Evolutionary conservation across 2,797 vertebrate genomes (phyloP).

Genomic region (Picus viridis): DNA sequence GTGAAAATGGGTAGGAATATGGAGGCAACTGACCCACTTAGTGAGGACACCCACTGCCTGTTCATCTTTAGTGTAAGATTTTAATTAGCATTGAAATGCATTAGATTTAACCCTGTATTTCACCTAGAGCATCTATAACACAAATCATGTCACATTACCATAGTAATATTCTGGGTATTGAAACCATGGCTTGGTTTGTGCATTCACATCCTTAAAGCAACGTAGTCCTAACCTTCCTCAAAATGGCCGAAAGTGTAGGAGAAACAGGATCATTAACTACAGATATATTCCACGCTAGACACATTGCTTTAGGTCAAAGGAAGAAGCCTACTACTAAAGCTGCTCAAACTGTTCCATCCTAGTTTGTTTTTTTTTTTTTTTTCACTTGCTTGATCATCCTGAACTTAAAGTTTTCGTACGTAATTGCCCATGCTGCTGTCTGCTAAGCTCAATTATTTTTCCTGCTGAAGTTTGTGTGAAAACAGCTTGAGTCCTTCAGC

Average conservation of each 20-base stretch:
- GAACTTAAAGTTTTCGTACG: not conserved
- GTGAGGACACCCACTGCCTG: conserved; percentile 17
- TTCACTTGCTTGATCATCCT: not conserved
- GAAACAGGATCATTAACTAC: not conserved
- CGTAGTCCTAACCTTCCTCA: conserved; percentile 39
- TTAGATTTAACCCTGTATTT: conserved; percentile 44
- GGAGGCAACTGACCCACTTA: conserved; percentile 31
- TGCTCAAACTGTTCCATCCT: not conserved
- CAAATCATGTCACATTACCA: conserved; percentile 10
- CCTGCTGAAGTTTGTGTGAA: not conserved
- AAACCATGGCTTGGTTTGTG: conserved; percentile 35
- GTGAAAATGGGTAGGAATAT: not conserved
- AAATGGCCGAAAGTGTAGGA: conserved; percentile 12
- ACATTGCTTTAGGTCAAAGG: not conserved
- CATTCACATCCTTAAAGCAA: conserved; percentile 29
- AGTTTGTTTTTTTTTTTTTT: not conserved
- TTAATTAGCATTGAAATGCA: conserved; percentile 58
- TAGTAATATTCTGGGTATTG: not conserved
- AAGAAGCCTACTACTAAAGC: not conserved
- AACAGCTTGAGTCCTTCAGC: not conserved
- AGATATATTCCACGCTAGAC: conserved; percentile 4
- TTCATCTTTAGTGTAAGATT: conserved; percentile 26
- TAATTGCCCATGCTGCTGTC: not conserved
- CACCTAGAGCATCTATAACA: conserved; percentile 39
- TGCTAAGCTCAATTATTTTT: not conserved